phyloP scores from a whole-genome alignment of 2,113 vertebrate species.

The Macroglossus sobrinus region DNA sequence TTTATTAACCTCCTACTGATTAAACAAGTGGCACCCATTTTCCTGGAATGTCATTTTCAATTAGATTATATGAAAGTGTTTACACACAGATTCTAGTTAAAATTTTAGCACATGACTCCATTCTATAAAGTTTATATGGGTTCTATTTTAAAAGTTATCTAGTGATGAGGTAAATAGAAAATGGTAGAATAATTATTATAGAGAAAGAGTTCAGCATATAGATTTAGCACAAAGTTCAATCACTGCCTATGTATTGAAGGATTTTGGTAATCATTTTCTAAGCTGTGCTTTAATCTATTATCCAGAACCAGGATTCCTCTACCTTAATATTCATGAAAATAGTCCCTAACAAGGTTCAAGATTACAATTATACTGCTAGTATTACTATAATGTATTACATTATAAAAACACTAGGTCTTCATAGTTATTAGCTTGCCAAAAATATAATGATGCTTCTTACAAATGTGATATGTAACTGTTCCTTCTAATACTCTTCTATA shows the following conservation, averaged over 20 bases:
- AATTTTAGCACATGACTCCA: background rate
- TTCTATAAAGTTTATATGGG: constrained; percentile 23
- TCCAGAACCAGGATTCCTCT: background rate
- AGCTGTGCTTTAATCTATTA: constrained; percentile 41
- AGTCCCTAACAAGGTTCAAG: constrained; percentile 49
- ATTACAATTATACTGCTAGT: constrained; percentile 37
- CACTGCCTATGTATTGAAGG: constrained; percentile 11
- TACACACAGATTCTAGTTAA: background rate
- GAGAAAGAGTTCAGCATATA: background rate
- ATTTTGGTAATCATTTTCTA: constrained; percentile 41
- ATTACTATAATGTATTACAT: constrained; percentile 33
- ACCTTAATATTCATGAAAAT: constrained; percentile 49
- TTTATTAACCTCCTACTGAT: constrained; percentile 68
- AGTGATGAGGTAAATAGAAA: constrained; percentile 27
- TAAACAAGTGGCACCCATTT: constrained; percentile 47
- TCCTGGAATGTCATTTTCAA: constrained; percentile 54
- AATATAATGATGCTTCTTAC: constrained; percentile 30
- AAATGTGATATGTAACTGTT: constrained; percentile 36
- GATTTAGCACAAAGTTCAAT: background rate
- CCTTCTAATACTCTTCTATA: constrained; percentile 1
- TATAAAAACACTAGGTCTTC: constrained; percentile 7
- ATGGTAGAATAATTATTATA: background rate
- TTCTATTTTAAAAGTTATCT: constrained; percentile 22
- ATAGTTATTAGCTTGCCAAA: constrained; percentile 33
- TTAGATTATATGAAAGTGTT: constrained; percentile 40